Evolutionary conservation across 2,888 invertebrate species (phyloP), one percentile per base, ranked within the genome.

Genomic region (Aphidius colemani): DNA sequence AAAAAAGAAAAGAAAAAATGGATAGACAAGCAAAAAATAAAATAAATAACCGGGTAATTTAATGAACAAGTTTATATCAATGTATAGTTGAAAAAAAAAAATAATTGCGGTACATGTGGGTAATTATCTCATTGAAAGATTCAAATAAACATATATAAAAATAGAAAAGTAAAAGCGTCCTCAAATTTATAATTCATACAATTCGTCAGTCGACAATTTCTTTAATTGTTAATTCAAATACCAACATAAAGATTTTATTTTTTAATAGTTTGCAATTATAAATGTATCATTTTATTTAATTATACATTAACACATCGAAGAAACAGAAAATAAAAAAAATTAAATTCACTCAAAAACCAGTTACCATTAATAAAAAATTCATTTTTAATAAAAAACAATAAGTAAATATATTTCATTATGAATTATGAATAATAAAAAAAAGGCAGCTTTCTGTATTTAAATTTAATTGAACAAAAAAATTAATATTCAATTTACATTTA

Each of bases 101-200:
- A 41, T 53, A 53, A 61, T 51, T 61, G 10, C 11, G 13, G 53
- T 60, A 40, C 51, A 50, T 41, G 5, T 30, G 5, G 5, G 30
- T 30, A 59, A 7, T 53, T 61, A 61, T 53, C 44, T 43, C 39
- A 13, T 7, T 43, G 39, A 30, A 46, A 39, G 56, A 55, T 40
- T 39, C 10, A 51, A 44, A 55, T 51, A 58, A 11, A 53, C 45
- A 66, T 58, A 65, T 59, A 53, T 53, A 44, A 50, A 64, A 55
- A 53, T 48, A 57, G 66, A 69, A 69, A 69, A 69, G 67, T 69
- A 69, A 69, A 65, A 69, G 69, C 66, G 64, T 67, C 66, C 66
- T 66, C 66, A 44, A 67, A 64, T 48, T 53, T 61, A 49, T 64
- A 65, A 68, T 56, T 58, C 62, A 51, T 59, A 64, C 64, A 63